Evolutionary conservation across 1,140 invertebrate genomes (phyloP).

Genomic region (Hyposmocoma kahamanoa): DNA sequence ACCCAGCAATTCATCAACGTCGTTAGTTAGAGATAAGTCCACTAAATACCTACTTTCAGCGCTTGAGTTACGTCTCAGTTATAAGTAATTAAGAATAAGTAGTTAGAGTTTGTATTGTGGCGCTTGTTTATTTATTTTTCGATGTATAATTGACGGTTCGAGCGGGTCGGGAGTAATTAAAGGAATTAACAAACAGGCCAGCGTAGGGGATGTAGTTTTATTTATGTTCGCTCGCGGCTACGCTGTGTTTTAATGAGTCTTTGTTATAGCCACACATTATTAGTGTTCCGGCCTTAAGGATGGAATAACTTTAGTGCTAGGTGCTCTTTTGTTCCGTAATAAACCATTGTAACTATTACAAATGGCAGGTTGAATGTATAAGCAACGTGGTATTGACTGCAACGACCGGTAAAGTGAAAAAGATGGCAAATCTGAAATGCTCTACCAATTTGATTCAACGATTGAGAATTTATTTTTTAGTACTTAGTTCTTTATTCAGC

Average conservation of each 20-base stretch:
- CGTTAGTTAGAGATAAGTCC: slow-evolving; percentile 39
- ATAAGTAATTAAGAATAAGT: slow-evolving; percentile 66
- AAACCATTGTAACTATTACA: no score
- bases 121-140: slow-evolving; percentile 45
- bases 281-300: no score
- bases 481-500: no score
- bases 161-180: slow-evolving; percentile 44
- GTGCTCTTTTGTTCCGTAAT: no score
- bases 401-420: no score
- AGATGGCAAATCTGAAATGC: no score
- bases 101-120: slow-evolving; percentile 41
- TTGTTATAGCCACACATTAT: no score
- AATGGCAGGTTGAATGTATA: no score
- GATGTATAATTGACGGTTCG: slow-evolving; percentile 54
- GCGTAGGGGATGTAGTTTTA: slow-evolving; percentile 30
- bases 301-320: no score
- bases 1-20: slow-evolving; percentile 56
- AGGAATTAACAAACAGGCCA: slow-evolving; percentile 53
- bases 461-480: no score
- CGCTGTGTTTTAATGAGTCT: slow-evolving; percentile 16
- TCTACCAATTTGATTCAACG: no score
- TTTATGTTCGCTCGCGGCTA: slow-evolving; percentile 32
- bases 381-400: no score
- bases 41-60: slow-evolving; percentile 59
- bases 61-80: slow-evolving; percentile 60